phyloP scores from a whole-genome alignment of 1,140 invertebrate genomes.

The Cryptotermes secundus region DNA sequence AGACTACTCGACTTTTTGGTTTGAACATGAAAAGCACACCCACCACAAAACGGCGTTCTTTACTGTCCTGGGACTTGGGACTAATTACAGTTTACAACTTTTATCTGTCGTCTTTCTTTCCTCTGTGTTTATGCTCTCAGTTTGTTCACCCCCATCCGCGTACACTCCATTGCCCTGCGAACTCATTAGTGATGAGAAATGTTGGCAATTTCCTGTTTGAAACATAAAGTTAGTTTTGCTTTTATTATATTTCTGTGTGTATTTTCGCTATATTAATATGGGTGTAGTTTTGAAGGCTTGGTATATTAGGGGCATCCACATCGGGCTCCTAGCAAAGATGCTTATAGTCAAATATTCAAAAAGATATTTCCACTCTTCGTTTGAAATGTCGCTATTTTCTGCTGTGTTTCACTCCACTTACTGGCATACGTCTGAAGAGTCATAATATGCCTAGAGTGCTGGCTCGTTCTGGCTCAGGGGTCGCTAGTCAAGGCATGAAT shows the following conservation, averaged over 20 bases:
- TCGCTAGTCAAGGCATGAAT: too few species aligned
- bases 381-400: too few species aligned
- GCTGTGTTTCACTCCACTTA: too few species aligned
- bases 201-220: conserved; percentile 2
- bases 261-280: background rate
- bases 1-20: background rate
- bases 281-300: background rate
- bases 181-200: conserved; percentile 17
- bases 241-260: background rate
- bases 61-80: background rate
- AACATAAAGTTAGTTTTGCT: background rate
- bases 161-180: too few species aligned
- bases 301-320: too few species aligned
- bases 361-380: too few species aligned
- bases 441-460: too few species aligned
- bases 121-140: background rate
- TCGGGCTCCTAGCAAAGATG: too few species aligned
- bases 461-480: too few species aligned
- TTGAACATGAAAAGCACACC: background rate
- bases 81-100: conserved; percentile 18
- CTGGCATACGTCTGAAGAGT: too few species aligned
- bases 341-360: too few species aligned
- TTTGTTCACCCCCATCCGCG: too few species aligned
- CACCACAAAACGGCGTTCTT: background rate
- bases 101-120: background rate